Evolutionary conservation across 2,797 vertebrate genomes (phyloP).

Genomic region (Paguma larvata): DNA sequence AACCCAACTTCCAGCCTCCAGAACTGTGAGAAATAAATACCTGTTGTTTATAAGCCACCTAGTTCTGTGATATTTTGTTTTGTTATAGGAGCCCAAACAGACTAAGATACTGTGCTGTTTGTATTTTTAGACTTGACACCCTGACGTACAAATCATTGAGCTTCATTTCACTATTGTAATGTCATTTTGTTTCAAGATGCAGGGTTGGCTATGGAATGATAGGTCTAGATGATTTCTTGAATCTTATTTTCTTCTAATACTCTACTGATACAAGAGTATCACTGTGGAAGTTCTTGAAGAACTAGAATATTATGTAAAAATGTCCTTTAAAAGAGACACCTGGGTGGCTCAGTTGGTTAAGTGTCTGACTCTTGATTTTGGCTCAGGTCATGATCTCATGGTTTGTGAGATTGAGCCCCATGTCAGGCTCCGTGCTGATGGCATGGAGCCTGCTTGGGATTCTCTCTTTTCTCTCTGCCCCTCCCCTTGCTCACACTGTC

Average conservation of each 20-base stretch:
- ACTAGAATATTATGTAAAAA: neutral
- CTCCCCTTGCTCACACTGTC: no score
- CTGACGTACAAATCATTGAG: neutral
- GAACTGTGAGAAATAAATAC: neutral
- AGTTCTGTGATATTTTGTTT: neutral
- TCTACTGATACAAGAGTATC: neutral
- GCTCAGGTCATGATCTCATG: no score
- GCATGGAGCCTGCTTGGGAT: no score
- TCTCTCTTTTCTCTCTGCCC: no score
- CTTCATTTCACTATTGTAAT: conserved; percentile 19
- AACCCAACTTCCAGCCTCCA: neutral
- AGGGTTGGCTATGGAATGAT: neutral
- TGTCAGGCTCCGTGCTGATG: no score
- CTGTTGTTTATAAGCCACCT: neutral
- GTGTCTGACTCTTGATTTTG: no score
- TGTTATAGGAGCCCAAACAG: neutral
- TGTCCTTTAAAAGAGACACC: neutral
- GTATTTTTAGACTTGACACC: neutral
- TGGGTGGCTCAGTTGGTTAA: no score
- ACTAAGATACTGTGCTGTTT: neutral
- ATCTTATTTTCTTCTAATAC: conserved; percentile 35
- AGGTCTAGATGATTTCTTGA: conserved; percentile 13
- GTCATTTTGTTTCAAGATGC: neutral
- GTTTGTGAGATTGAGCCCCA: no score
- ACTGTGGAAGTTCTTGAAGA: conserved; percentile 8